phyloP scores from a whole-genome alignment of 2,888 invertebrate genomes.

The Papilio protenor region DNA sequence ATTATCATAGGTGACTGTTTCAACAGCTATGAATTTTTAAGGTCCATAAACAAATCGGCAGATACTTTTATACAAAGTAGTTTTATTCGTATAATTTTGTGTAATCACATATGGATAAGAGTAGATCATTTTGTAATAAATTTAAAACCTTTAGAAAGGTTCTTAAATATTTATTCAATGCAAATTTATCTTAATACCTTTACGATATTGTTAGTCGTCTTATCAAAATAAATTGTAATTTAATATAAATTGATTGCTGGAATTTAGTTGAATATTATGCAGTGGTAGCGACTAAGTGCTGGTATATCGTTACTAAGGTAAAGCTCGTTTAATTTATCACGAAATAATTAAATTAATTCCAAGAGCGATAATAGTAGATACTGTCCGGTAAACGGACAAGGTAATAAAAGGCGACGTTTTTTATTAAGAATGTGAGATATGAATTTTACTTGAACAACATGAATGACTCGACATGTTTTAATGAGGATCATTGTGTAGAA shows the following conservation, averaged over 20 bases:
- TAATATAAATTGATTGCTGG: conserved; percentile 22
- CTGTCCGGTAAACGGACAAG: conserved; percentile 4
- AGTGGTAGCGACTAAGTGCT: conserved; percentile 19
- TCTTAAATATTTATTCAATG: conserved; percentile 25
- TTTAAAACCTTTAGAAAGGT: conserved; percentile 6
- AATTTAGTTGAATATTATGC: conserved; percentile 21
- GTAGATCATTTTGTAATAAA: conserved; percentile 12
- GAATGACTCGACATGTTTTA: background rate
- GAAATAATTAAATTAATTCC: conserved; percentile 16
- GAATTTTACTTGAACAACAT: background rate
- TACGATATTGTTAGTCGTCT: background rate
- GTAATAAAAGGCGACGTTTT: conserved; percentile 10
- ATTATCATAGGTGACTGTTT: conserved; percentile 14
- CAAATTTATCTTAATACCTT: conserved; percentile 19
- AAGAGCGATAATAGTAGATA: conserved; percentile 1
- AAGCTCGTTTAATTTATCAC: conserved; percentile 16
- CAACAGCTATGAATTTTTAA: conserved; percentile 2
- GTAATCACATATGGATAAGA: conserved; percentile 13
- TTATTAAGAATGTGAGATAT: background rate
- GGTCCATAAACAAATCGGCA: background rate
- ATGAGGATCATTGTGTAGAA: background rate
- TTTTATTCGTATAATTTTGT: conserved; percentile 44
- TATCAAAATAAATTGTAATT: conserved; percentile 15
- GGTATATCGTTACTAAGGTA: conserved; percentile 17
- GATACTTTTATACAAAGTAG: conserved; percentile 43